A percentile compares a stretch with the other conserved stretches of the same genome.
phyloP scores from a whole-genome alignment of 2,113 vertebrate genomes.

The Anoura caudifer region DNA sequence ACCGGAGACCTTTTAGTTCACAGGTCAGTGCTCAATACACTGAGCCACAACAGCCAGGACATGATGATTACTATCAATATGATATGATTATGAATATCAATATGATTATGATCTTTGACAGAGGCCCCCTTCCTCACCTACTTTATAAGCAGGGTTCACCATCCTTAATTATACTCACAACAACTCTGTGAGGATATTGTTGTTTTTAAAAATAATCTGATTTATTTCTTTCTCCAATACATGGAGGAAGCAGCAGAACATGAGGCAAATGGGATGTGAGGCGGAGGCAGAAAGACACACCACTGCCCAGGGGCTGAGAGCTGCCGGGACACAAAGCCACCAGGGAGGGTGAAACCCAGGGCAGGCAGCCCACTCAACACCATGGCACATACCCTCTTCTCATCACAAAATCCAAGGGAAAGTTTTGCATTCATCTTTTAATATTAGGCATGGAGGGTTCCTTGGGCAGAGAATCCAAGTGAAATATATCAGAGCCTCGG shows the following conservation, averaged over 20 bases:
- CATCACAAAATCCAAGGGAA: not conserved
- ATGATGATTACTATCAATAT: not conserved
- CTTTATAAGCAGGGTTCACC: not conserved
- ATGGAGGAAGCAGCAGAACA: not conserved
- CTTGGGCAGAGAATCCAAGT: not conserved
- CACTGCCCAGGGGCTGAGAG: not conserved
- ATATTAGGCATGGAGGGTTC: not conserved
- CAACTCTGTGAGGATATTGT: not conserved
- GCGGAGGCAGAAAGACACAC: no score
- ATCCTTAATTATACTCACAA: not conserved
- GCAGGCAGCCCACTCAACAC: not conserved
- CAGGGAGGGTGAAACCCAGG: not conserved
- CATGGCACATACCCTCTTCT: not conserved
- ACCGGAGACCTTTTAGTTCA: no score
- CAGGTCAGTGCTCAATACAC: no score
- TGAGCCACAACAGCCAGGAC: no score
- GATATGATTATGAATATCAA: no score
- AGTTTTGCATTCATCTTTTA: not conserved
- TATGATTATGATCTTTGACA: not conserved
- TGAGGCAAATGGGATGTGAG: not conserved
- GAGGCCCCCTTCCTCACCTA: not conserved
- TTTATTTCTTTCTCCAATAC: not conserved
- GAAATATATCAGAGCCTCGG: not conserved
- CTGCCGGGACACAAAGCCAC: not conserved
- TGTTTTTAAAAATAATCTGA: not conserved